Conservation (phyloP, 2,888 invertebrate genomes). For the Oscheius myriophilus region DNA sequence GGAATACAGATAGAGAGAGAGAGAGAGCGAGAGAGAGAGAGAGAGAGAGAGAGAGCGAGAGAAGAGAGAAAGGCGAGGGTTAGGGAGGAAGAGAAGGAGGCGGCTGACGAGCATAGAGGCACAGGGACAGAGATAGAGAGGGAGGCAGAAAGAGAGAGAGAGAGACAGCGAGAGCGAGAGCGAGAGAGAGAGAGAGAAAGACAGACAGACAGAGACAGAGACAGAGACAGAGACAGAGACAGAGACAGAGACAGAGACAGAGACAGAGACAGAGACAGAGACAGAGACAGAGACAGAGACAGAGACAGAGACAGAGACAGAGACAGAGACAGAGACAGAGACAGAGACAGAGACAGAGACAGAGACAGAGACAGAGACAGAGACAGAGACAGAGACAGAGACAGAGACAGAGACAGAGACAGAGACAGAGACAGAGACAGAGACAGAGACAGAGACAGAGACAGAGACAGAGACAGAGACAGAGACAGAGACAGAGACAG, state of each 20-base stretch:
- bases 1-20: not conserved
- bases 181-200: not conserved
- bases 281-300: not conserved
- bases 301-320: not conserved
- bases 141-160: not conserved
- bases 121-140: too few species aligned
- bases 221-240: not conserved
- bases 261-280: too few species aligned
- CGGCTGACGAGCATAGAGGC: too few species aligned
- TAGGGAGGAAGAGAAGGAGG: not conserved
- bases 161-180: too few species aligned
- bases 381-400: too few species aligned
- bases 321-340: too few species aligned
- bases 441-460: too few species aligned
- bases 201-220: too few species aligned
- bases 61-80: too few species aligned
- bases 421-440: not conserved
- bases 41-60: not conserved
- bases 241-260: not conserved
- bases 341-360: not conserved
- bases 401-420: not conserved
- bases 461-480: not conserved
- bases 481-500: not conserved
- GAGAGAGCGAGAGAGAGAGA: not conserved
- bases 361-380: not conserved